Evolutionary conservation across 2,888 invertebrate species (phyloP), one percentile per base, ranked within the genome.

Genomic region (Polyommatus icarus): DNA sequence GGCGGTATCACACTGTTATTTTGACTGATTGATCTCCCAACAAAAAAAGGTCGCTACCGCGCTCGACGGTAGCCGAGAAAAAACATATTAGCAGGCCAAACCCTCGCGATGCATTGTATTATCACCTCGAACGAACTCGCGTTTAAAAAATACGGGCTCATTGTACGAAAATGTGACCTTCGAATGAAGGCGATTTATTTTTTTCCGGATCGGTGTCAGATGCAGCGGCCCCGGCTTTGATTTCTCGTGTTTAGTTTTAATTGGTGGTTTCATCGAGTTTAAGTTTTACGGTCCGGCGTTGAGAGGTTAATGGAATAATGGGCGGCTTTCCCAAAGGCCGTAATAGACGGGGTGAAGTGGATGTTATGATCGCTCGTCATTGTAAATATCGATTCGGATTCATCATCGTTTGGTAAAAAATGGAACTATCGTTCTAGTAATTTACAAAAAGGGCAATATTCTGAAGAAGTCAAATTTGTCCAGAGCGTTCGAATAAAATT

Each of bases 261-360:
- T 94, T 94, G 94, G 94, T 94, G 93, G 92, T 93, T 93, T 94
- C 93, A 94, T 93, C 93, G 93, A 93, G 93, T 94, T 94, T 94
- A 94, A 93, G 92, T 93, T 94, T 94, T 94, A 93, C 94, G 94
- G 94, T 93, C 91, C 89, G 88, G 90, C 93, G 94, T 93, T 93
- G 94, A 94, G 93, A 92, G 93, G 93, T 93, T 93, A 94, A 93
- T 93, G 93, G 93, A 93, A 92, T 93, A 94, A 94, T 93, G 93
- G 93, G 94, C 94, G 94, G 93, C 93, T 89, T 91, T 93, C 92
- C 93, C 91, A 93, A 91, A 93, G 90, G 90, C 92, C 87, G 91
- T 89, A 89, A 90, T 88, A 87, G 88, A 87, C 89, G 89, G 88
- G 88, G 88, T 87, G 85, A 83, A 87, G 77, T 80, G 79, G 78